Evolutionary conservation across 2,888 invertebrate genomes (phyloP).

Genomic region (Lasius platythorax): DNA sequence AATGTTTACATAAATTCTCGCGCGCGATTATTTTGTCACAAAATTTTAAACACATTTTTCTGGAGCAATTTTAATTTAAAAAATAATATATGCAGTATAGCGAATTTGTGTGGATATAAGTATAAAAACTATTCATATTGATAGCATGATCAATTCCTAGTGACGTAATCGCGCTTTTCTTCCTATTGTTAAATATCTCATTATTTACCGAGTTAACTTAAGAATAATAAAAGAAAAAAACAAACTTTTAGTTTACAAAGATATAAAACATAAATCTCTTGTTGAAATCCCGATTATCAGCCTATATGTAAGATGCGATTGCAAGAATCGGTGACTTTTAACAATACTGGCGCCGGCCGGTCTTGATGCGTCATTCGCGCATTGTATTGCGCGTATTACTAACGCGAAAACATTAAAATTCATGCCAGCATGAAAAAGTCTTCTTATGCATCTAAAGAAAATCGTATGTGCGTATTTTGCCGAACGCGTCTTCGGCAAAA

Average conservation of each 20-base stretch:
- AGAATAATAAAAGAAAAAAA: background rate
- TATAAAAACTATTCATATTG: conserved; percentile 1
- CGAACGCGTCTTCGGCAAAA: background rate
- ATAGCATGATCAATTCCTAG: background rate
- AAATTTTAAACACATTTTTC: background rate
- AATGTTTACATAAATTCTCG: background rate
- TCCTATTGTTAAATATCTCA: background rate
- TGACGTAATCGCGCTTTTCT: conserved; percentile 8
- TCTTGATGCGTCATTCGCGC: conserved; percentile 48
- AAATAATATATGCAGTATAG: background rate
- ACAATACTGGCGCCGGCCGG: conserved; percentile 31
- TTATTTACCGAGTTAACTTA: background rate
- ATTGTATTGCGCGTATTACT: conserved; percentile 1
- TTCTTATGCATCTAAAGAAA: background rate
- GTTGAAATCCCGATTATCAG: background rate
- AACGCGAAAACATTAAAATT: background rate
- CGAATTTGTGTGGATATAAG: background rate
- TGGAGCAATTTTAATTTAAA: background rate
- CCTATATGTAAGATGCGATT: conserved; percentile 3
- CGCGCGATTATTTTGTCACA: background rate
- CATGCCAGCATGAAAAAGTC: background rate
- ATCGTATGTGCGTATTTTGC: background rate
- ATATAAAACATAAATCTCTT: background rate
- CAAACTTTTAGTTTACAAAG: background rate
- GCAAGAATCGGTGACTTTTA: conserved; percentile 13